Evolutionary conservation across 2,113 vertebrate genomes (phyloP).

Genomic region (Halcyon senegalensis): DNA sequence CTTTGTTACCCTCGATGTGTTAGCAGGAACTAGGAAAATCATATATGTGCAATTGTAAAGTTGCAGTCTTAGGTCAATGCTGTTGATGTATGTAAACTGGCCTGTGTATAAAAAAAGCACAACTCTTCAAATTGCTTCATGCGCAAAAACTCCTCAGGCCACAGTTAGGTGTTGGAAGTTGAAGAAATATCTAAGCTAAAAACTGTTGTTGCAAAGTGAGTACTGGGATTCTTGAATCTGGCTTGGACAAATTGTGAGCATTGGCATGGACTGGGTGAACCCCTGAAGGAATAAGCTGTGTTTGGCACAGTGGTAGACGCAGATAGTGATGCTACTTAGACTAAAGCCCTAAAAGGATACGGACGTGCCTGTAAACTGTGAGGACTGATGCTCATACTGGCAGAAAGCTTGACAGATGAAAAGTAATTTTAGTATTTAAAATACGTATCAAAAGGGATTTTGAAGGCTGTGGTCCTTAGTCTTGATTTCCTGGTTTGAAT

Average conservation of each 20-base stretch:
- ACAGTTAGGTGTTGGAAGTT: neutral
- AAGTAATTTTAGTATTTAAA: neutral
- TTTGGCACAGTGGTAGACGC: neutral
- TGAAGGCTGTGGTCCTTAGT: neutral
- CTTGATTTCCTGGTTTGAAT: conserved; percentile 11
- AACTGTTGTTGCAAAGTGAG: neutral
- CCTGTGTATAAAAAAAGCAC: neutral
- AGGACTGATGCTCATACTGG: neutral
- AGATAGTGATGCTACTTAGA: neutral
- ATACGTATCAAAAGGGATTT: neutral
- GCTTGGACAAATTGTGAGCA: neutral
- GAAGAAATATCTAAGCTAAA: neutral
- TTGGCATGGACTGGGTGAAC: neutral
- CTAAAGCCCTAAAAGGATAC: neutral
- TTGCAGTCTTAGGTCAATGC: neutral
- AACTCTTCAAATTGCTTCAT: neutral
- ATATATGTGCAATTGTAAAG: neutral
- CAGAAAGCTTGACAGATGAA: neutral
- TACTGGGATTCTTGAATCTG: neutral
- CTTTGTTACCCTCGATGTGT: neutral
- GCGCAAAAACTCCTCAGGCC: neutral
- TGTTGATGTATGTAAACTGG: neutral
- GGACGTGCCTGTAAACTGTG: neutral
- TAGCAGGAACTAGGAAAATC: neutral
- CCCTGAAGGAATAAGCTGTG: neutral